These are phyloP conservation scores for Cerastis leucographa DNA, from an alignment of 2,888 invertebrate species.

Conservation along the genomic window DNA sequence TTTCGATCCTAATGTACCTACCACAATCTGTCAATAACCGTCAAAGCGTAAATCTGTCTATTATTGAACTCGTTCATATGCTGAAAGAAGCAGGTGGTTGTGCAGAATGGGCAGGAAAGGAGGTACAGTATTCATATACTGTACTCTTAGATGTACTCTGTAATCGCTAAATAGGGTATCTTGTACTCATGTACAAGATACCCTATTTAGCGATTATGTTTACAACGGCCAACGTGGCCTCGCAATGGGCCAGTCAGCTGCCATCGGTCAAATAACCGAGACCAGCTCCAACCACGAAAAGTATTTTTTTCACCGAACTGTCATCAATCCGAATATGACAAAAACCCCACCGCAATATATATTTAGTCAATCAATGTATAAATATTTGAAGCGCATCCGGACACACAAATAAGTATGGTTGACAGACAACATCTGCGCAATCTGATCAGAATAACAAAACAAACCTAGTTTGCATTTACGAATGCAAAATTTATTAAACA, in stretches of 20 bases:
- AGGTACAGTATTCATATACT: too few species aligned
- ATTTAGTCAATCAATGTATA: slow-evolving; percentile 31
- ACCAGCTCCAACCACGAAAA: neutral
- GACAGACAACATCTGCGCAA: slow-evolving; percentile 53
- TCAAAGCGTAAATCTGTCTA: too few species aligned
- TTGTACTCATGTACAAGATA: too few species aligned
- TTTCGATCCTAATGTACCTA: too few species aligned
- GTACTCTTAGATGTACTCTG: too few species aligned
- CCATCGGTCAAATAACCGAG: neutral
- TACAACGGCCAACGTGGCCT: neutral
- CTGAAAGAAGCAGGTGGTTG: too few species aligned
- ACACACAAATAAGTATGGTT: slow-evolving; percentile 35
- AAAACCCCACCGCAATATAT: slow-evolving; percentile 26
- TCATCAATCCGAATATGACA: neutral
- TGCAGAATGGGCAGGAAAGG: too few species aligned
- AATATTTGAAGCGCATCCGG: slow-evolving; percentile 51
- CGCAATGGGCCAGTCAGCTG: neutral
- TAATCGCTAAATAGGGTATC: too few species aligned
- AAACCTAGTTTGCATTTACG: slow-evolving; percentile 51
- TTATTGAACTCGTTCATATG: too few species aligned
- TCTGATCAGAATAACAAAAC: slow-evolving; percentile 59
- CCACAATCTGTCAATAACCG: too few species aligned
- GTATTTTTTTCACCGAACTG: neutral
- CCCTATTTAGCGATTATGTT: neutral
- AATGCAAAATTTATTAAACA: slow-evolving; percentile 43